Percentiles rank a stretch among this genome's conserved stretches.
phyloP scores from a whole-genome alignment of 2,113 vertebrate genomes.

The Peromyscus californicus region DNA sequence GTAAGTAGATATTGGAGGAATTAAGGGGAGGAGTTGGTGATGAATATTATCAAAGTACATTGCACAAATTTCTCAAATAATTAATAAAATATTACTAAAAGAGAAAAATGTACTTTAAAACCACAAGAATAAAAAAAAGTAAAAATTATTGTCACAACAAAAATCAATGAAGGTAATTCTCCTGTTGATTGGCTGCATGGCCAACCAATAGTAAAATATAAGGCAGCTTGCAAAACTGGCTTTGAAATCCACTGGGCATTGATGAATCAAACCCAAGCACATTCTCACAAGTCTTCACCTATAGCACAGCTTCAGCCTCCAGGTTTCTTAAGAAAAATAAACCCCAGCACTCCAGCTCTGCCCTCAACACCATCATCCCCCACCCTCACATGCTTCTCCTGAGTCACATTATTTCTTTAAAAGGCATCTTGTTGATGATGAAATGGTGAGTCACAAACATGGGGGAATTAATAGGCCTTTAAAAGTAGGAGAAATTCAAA shows the following conservation, averaged over 20 bases:
- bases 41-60: neutral
- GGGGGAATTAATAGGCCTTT: conserved; percentile 70
- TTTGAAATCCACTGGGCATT: conserved; percentile 28
- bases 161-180: no score
- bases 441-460: conserved; percentile 80
- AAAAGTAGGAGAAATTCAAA: conserved; percentile 79
- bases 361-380: neutral
- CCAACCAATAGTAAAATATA: neutral
- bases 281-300: neutral
- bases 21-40: neutral
- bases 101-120: neutral
- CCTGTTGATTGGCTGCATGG: neutral
- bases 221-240: neutral
- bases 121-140: neutral
- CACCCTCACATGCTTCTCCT: conserved; percentile 14
- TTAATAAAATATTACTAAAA: neutral
- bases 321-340: conserved; percentile 50
- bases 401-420: conserved; percentile 74
- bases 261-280: conserved; percentile 63
- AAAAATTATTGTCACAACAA: neutral
- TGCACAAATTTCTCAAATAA: neutral
- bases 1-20: neutral
- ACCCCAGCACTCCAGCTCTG: neutral
- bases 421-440: conserved; percentile 60
- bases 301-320: neutral